These are phyloP conservation scores for Hyles euphorbiae DNA, from an alignment of 1,140 invertebrate genomes.

Conservation along the genomic window DNA sequence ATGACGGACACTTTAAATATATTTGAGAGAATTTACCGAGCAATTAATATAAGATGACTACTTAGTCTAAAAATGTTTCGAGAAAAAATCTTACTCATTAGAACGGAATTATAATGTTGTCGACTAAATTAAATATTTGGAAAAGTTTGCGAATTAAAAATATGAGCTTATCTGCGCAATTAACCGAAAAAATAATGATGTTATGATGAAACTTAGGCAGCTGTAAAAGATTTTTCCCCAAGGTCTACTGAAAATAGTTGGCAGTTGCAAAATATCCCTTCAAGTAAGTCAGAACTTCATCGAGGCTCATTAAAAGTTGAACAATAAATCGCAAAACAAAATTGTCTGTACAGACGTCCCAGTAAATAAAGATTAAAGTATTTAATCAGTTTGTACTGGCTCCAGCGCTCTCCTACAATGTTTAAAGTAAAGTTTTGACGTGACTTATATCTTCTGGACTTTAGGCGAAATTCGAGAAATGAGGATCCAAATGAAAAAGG, in stretches of 20 bases:
- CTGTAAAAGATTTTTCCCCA: background rate
- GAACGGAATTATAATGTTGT: too few relatives aligned
- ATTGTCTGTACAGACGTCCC: conserved; percentile 54
- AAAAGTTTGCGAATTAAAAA: too few relatives aligned
- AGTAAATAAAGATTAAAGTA: conserved; percentile 71
- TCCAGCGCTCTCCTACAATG: conserved; percentile 29
- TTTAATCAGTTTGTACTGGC: conserved; percentile 61
- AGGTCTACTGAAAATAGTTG: conserved; percentile 10
- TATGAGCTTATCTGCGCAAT: too few relatives aligned
- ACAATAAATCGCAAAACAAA: conserved; percentile 62
- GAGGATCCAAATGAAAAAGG: conserved; percentile 6
- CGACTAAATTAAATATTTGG: too few relatives aligned
- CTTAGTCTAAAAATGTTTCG: too few relatives aligned
- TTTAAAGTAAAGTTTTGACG: conserved; percentile 58
- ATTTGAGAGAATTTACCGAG: background rate
- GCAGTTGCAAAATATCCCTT: conserved; percentile 17
- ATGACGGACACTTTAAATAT: background rate
- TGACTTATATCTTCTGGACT: conserved; percentile 59
- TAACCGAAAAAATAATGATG: too few relatives aligned
- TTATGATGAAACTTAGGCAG: too few relatives aligned
- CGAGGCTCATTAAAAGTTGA: conserved; percentile 54
- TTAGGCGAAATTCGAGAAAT: conserved; percentile 26
- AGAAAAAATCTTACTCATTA: too few relatives aligned
- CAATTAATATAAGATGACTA: background rate
- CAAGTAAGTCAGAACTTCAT: conserved; percentile 32